phyloP scores from a whole-genome alignment of 2,113 vertebrate genomes.

The Lepus europaeus region DNA sequence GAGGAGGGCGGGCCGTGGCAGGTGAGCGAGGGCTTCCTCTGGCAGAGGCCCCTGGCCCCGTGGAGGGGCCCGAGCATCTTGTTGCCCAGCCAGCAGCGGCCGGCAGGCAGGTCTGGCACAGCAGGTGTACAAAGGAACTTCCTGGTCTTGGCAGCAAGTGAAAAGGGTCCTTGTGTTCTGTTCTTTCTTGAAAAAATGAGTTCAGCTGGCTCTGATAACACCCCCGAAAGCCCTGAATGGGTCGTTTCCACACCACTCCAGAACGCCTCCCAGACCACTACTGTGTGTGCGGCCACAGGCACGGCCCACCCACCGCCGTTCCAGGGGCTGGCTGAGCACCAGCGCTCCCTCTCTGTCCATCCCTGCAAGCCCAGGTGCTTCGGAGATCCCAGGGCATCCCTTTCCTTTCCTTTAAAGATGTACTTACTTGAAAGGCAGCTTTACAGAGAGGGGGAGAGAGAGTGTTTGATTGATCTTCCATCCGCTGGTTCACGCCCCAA shows the following conservation, averaged over 20 bases:
- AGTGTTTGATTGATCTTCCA: too few relatives aligned
- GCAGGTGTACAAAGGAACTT: constrained; percentile 60
- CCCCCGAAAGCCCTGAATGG: neutral
- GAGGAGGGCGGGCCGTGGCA: neutral
- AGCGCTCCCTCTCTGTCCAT: neutral
- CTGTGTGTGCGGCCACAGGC: rapidly evolving
- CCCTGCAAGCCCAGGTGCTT: neutral
- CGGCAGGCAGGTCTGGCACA: neutral
- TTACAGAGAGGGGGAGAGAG: too few relatives aligned
- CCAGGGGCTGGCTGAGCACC: too few relatives aligned
- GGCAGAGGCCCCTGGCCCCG: neutral
- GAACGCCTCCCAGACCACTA: neutral
- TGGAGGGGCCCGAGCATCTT: neutral
- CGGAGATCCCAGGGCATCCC: neutral
- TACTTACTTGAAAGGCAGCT: too few relatives aligned
- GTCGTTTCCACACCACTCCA: neutral
- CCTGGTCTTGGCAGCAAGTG: constrained; percentile 29
- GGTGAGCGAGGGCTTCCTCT: neutral
- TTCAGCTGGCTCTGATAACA: neutral
- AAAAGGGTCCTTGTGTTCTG: constrained; percentile 39
- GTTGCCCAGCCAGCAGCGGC: neutral
- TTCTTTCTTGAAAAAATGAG: constrained; percentile 18
- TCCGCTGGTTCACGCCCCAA: too few relatives aligned
- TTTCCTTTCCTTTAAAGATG: too few relatives aligned
- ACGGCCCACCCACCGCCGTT: neutral